Conservation (phyloP, 2,888 invertebrate species). For the Archips crataeganus region DNA sequence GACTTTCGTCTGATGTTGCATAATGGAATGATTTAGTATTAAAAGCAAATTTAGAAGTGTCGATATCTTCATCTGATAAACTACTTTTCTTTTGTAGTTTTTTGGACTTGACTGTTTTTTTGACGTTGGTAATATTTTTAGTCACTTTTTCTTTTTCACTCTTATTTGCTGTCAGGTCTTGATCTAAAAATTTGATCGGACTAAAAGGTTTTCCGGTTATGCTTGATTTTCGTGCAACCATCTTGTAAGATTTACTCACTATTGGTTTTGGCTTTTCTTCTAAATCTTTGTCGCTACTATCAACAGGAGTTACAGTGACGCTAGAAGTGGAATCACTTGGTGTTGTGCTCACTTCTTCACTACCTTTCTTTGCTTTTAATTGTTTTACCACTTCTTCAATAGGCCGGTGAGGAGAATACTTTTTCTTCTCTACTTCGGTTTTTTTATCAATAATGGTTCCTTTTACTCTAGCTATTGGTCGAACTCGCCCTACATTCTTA, state of each 20-base stretch:
- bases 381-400: constrained; percentile 82
- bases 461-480: constrained; percentile 82
- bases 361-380: constrained; percentile 74
- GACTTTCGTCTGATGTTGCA: constrained; percentile 77
- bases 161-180: constrained; percentile 60
- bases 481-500: constrained; percentile 77
- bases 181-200: constrained; percentile 75
- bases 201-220: constrained; percentile 83
- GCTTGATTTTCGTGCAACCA: constrained; percentile 83
- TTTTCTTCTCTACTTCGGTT: constrained; percentile 76
- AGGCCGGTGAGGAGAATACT: constrained; percentile 78
- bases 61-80: constrained; percentile 75
- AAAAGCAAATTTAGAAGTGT: constrained; percentile 75
- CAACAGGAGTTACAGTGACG: constrained; percentile 50
- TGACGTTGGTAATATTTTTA: constrained; percentile 52
- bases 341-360: constrained; percentile 66
- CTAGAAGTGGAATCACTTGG: constrained; percentile 53
- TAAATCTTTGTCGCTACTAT: constrained; percentile 55
- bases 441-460: constrained; percentile 81
- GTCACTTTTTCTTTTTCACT: constrained; percentile 51
- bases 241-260: constrained; percentile 81
- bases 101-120: constrained; percentile 66
- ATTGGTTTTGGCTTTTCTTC: constrained; percentile 75
- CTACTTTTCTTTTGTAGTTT: constrained; percentile 65
- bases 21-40: constrained; percentile 70